Evolutionary conservation across 1,140 invertebrate species (phyloP), one percentile per base, ranked within the genome.

Genomic region (Tetramorium alpestre): DNA sequence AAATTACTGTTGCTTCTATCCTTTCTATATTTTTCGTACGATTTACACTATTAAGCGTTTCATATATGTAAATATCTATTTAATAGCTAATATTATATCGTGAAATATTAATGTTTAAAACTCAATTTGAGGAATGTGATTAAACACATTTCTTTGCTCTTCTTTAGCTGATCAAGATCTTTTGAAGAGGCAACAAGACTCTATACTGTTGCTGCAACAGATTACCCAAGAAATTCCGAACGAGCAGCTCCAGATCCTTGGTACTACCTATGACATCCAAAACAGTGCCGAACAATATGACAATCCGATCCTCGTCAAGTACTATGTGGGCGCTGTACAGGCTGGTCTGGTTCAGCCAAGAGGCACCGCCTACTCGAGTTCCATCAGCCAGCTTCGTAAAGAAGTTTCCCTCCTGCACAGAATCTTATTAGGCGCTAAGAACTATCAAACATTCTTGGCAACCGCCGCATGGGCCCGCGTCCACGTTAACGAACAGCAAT

Each of bases 191-290:
- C 97, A 97, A 92, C 96, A 96, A 73, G 95, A 97, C 86, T 93
- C 97, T 11, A 95, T 97, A 58, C 96, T 96, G 76, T 95, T 98
- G n/a, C 95, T 96, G 70, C 96, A 97, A 87, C 94, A 97, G 2
- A 95, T 96, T 88, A 96, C 96, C 4, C 91, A 90, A 13, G 90
- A 87, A 6, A 93, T 95, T 49, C 93, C 93, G 2, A 91, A 94
- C 85, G 90, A 94, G 64, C 90, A 95, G 41, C 86, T 95, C 38
- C 90, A 94, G 58, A 91, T 91, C 41, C 85, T 94, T 25, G 95
- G 94, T 11, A 25, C 86, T 0, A 92, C 75, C 18, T 95, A 94
- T 51, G 92, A 95, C 73, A 94, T 95, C 64, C 88, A 93, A 47
- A 69, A 38, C 7, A 92, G 93, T 22, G 54, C 89, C 0, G 80